Base-by-base conservation (phyloP, 2,888 invertebrate species). In the Hirtodrosophila duncani region DNA sequence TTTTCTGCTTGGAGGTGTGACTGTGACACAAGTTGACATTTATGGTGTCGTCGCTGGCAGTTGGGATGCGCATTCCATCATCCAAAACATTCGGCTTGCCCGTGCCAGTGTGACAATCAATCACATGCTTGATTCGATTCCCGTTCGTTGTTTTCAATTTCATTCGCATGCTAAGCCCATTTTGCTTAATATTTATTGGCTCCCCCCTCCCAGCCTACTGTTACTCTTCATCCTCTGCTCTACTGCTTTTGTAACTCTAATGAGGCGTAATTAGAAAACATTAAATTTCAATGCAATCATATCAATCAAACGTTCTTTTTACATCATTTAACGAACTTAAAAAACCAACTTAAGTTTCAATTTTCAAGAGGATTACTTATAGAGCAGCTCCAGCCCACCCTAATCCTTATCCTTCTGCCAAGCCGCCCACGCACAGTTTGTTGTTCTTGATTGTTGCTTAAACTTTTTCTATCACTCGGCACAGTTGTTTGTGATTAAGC, bases 201-300 rank as follows among this genome's bases (percentile, higher is more conserved):
- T 3, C 20, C 3, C 4, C 6, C 9, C 11, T 16, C 8, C 29
- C n/a, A n/a, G 21, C 17, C 8, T 10, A 8, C 30, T 21, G n/a
- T 33, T 29, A 24, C 13, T 16, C 24, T 4, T 9, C 7, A 3
- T 31, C 18, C 17, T n/a, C 4, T 2, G 11, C 18, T 13, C n/a
- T n/a, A 36, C 10, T 30, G 33, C 11, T 45, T 49, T 68, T 68
- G 57, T 67, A 58, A 60, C 45, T 46, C 64, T 64, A 75, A 74
- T 75, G 77, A 75, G 72, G 60, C 72, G 52, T 63, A 72, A 77
- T 74, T 77, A 72, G 62, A 67, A 74, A 68, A 68, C 71, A 71
- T 71, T 57, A 58, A 57, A 70, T 71, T 66, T 31, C 39, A 38
- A 49, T 56, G 52, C 34, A 30, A 20, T 50, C 49, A 34, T 61